Evolutionary conservation across 2,888 invertebrate genomes (phyloP), one percentile per base, ranked within the genome.

Genomic region (Mythimna impura): DNA sequence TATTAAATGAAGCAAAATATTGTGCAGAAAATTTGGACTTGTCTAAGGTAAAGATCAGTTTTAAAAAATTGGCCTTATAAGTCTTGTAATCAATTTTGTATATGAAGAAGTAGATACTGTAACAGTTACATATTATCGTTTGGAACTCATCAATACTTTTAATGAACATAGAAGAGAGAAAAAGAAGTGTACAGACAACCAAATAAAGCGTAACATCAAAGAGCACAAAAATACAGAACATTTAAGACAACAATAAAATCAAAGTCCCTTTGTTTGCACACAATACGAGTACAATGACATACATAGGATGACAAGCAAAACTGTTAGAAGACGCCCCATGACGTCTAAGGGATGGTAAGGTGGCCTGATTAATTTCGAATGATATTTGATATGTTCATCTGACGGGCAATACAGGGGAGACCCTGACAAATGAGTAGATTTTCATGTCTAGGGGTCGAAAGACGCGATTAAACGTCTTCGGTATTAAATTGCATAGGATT

Each of bases 331-430:
- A 83, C 87, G 77, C 87, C 86, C 89, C 88, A 86, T 86, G 83
- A 87, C 81, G 80, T 78, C 80, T 78, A 78, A 79, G 80, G 81
- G 87, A 86, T 85, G 82, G 76, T 87, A 71, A 89, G 88, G 88
- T 90, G 87, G 88, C 87, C 87, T 93, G 94, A 95, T 95, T 94
- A 94, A 95, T 95, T 94, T 94, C 92, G 85, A 93, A 91, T 94
- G 94, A 94, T 93, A 95, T 95, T 94, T 94, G 94, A 95, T 95
- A 95, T 91, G 93, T 94, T 93, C 91, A 87, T 93, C 93, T 92
- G 93, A 92, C 90, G 89, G 90, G 86, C 86, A 83, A 88, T 88
- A 86, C 88, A 86, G 89, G 92, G 94, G 93, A 92, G 92, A 89
- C 85, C 83, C 91, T 92, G 94, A 95, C 94, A 93, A 95, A 96